phyloP scores from a whole-genome alignment of 2,113 vertebrate genomes.

The Fulmarus glacialis region DNA sequence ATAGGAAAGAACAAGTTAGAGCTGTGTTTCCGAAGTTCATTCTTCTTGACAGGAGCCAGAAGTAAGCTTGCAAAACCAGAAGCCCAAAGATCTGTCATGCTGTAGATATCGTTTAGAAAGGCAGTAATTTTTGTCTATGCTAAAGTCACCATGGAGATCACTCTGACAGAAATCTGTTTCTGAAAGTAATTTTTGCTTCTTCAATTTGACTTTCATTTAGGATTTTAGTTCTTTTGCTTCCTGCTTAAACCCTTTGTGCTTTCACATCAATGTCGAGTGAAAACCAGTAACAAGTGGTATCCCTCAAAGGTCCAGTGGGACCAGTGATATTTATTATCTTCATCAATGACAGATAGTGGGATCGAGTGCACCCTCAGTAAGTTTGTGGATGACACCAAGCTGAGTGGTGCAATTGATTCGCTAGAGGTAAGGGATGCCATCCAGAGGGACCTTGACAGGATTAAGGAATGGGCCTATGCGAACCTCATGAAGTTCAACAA shows the following conservation, averaged over 20 bases:
- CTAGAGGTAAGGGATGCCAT: background rate
- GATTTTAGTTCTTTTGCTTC: background rate
- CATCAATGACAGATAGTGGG: background rate
- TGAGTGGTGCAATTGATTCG: background rate
- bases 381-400: background rate
- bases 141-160: background rate
- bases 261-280: background rate
- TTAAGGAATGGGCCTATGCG: too few relatives aligned
- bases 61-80: background rate
- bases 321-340: background rate
- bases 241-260: background rate
- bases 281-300: background rate
- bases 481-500: too few relatives aligned
- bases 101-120: background rate
- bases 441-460: too few relatives aligned
- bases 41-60: background rate
- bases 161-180: background rate
- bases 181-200: background rate
- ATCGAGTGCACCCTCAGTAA: background rate
- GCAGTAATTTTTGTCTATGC: background rate
- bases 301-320: background rate
- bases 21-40: background rate
- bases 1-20: background rate
- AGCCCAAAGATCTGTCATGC: background rate
- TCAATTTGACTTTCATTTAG: background rate